phyloP scores from a whole-genome alignment of 2,888 invertebrate genomes.

The Caenorhabditis panamensis region DNA sequence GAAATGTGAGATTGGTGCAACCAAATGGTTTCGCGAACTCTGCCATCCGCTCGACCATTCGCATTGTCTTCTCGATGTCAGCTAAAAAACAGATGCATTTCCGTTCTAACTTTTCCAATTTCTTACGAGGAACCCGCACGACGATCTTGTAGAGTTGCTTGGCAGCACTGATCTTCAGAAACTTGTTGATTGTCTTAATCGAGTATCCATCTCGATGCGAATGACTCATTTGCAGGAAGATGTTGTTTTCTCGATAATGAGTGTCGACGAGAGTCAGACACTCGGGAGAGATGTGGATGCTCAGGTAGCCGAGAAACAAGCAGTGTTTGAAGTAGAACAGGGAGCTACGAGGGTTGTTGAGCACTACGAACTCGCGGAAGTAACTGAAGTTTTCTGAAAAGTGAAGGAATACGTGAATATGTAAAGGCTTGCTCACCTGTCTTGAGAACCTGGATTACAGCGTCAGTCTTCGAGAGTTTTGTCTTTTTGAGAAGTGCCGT shows the following conservation, averaged over 20 bases:
- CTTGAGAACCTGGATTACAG: background rate
- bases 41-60: background rate
- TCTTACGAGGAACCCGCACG: background rate
- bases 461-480: background rate
- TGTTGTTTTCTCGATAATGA: background rate
- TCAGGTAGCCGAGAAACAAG: background rate
- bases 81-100: background rate
- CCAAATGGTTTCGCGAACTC: background rate
- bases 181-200: background rate
- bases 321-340: conserved; percentile 1
- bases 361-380: background rate
- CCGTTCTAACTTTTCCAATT: background rate
- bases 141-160: background rate
- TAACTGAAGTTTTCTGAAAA: background rate
- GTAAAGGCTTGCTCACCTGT: background rate
- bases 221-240: background rate
- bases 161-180: background rate
- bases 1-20: background rate
- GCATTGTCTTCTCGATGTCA: background rate
- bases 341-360: background rate
- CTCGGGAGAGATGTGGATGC: background rate
- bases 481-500: too few species aligned
- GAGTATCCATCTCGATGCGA: background rate
- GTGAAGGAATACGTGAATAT: background rate
- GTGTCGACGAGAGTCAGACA: background rate